Base-by-base conservation (phyloP, 2,113 vertebrate species). In the Zosterops pallidus region DNA sequence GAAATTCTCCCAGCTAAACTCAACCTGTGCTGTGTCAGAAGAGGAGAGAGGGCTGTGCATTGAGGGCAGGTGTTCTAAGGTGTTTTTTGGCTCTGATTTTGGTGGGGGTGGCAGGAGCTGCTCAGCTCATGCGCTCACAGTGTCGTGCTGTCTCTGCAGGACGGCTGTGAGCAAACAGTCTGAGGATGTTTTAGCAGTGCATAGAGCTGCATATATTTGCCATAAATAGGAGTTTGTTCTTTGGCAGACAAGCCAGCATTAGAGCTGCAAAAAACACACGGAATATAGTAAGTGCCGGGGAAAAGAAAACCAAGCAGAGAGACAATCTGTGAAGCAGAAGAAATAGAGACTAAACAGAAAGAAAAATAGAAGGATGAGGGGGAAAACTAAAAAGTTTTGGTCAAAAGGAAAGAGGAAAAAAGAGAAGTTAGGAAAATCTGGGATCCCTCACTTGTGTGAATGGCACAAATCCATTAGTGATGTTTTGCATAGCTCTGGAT, bases 201-300 rank as follows among this genome's bases (percentile, higher is more conserved):
- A 94, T 57, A 90, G 71, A 96, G 93, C 94, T 95, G 96, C 92
- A 96, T 94, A 84, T 75, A 96, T 96, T 96, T 96, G 65, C 95
- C 94, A 96, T 92, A 96, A 97, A 95, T 95, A 96, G 96, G 88
- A 96, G 85, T 93, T 95, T 97, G 95, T 90, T 95, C 96, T 95
- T 95, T 96, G 92, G 94, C 94, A 97, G 95, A 96, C 94, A 81
- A 93, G 75, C 85, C 52, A 91, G 94, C 90, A 91, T 93, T 88
- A 94, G 92, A 91, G 85, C 81, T 93, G 92, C 80, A 93, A 83
- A 95, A 96, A 93, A 80, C 85, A 94, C 72, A 77, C 11, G 53
- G 85, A 93, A 75, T 90, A 92, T 86, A 95, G 82, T 88, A 95
- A 96, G 94, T 60, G 83, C 83, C 0, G 56, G 69, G 69, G 76